These are phyloP conservation scores for Rhinichthys osculus DNA, from an alignment of 2,797 vertebrate genomes.

Conservation along the genomic window DNA sequence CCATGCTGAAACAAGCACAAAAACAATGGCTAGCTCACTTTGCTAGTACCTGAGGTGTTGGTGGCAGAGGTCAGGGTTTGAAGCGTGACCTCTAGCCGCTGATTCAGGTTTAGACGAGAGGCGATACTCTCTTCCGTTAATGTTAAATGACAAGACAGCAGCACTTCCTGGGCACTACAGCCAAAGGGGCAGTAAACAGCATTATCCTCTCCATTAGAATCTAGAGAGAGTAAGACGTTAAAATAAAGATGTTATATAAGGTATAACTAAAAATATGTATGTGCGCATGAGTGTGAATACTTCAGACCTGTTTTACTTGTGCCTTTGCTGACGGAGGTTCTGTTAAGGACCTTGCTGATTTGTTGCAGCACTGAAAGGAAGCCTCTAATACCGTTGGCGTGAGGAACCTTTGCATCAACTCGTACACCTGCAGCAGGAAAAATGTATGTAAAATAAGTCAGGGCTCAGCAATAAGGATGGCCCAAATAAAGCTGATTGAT, in stretches of 20 bases:
- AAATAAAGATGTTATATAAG: not conserved
- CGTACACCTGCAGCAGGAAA: constrained; percentile 76
- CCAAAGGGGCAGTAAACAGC: constrained; percentile 75
- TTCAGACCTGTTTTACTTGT: constrained; percentile 72
- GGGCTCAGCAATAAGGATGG: not conserved
- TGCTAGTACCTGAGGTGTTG: constrained; percentile 75
- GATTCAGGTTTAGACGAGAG: constrained; percentile 77
- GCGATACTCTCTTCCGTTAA: constrained; percentile 86
- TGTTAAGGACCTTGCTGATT: constrained; percentile 92
- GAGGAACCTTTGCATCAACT: constrained; percentile 74
- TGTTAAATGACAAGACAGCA: constrained; percentile 83
- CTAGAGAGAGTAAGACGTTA: constrained; percentile 68
- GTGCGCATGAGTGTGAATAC: not conserved
- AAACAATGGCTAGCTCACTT: not conserved
- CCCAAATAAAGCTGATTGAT: not conserved
- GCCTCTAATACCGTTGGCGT: constrained; percentile 83
- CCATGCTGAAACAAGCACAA: not conserved
- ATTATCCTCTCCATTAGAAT: constrained; percentile 80
- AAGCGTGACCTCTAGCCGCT: constrained; percentile 83
- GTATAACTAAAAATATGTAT: not conserved
- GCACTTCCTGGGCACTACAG: constrained; percentile 85
- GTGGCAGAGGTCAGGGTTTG: constrained; percentile 79
- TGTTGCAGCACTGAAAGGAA: constrained; percentile 89
- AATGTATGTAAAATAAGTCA: not conserved
- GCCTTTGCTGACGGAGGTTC: constrained; percentile 71